A percentile compares a stretch with the other conserved stretches of the same genome.
These are phyloP conservation scores for Nyctereutes procyonoides DNA, from an alignment of 2,113 vertebrate genomes.

Conservation along the genomic window DNA sequence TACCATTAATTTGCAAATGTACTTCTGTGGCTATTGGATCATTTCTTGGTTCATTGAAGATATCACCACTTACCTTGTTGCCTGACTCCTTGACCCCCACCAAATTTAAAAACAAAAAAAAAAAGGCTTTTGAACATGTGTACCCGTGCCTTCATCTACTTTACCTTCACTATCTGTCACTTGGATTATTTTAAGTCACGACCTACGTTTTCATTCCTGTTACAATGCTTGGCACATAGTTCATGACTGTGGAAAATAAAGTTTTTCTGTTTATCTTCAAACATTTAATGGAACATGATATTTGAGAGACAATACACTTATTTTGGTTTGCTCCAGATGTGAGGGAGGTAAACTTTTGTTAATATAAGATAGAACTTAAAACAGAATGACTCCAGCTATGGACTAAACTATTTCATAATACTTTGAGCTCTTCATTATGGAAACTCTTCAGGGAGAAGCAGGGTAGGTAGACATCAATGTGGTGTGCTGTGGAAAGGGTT, in stretches of 20 bases:
- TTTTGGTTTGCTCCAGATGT: slow-evolving; percentile 34
- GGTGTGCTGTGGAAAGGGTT: neutral
- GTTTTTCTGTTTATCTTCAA: slow-evolving; percentile 18
- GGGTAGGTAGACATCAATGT: neutral
- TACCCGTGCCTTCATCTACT: neutral
- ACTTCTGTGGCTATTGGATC: neutral
- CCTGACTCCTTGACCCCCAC: neutral
- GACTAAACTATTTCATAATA: slow-evolving; percentile 20
- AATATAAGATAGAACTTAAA: slow-evolving; percentile 45
- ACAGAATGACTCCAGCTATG: neutral
- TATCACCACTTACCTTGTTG: neutral
- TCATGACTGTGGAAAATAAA: slow-evolving; percentile 19
- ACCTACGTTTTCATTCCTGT: slow-evolving; percentile 5
- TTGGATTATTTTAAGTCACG: slow-evolving; percentile 18
- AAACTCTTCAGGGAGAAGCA: slow-evolving; percentile 36
- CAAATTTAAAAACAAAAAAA: neutral
- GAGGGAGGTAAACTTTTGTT: slow-evolving; percentile 44
- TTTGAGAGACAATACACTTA: neutral
- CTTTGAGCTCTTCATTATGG: slow-evolving; percentile 40
- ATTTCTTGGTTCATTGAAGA: neutral
- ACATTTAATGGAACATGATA: slow-evolving; percentile 37
- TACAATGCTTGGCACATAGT: neutral
- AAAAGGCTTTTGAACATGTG: slow-evolving; percentile 29
- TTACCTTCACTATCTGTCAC: neutral
- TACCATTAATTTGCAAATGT: neutral